Evolutionary conservation across 2,113 vertebrate species (phyloP).

Genomic region (Microcebus murinus): DNA sequence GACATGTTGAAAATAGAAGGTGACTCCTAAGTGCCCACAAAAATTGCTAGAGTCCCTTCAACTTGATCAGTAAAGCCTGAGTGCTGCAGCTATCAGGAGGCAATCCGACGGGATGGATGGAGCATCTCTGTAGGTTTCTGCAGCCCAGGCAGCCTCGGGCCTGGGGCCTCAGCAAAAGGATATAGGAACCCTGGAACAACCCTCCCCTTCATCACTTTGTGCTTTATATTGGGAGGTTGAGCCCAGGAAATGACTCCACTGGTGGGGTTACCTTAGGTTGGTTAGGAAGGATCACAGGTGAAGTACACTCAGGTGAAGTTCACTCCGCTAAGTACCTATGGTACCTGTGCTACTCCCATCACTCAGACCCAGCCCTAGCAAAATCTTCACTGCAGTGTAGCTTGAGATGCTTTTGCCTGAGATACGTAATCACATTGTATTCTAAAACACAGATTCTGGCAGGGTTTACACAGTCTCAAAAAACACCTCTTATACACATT

Average conservation of each 20-base stretch:
- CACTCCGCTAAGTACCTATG: too few relatives aligned
- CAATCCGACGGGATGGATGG: not conserved
- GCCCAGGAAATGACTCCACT: not conserved
- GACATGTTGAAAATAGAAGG: not conserved
- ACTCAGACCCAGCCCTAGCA: not conserved
- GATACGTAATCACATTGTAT: not conserved
- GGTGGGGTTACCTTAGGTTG: not conserved
- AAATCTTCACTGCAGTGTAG: not conserved
- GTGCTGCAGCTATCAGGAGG: not conserved
- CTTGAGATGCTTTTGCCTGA: not conserved
- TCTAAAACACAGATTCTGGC: not conserved
- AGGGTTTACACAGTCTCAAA: not conserved
- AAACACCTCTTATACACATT: not conserved
- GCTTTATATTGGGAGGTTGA: not conserved
- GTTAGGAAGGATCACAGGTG: not conserved
- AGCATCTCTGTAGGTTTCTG: not conserved
- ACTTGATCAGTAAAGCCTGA: not conserved
- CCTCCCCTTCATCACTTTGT: not conserved
- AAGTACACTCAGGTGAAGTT: not conserved
- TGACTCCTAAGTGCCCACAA: too few relatives aligned
- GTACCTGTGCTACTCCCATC: too few relatives aligned
- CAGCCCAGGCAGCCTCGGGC: not conserved
- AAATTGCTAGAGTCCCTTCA: not conserved
- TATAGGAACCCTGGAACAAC: not conserved
- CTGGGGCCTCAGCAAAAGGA: not conserved